Percentiles rank a stretch among this genome's conserved stretches.
These are phyloP conservation scores for Eulemur albifrons DNA, from an alignment of 2,797 vertebrate species.

Conservation along the genomic window DNA sequence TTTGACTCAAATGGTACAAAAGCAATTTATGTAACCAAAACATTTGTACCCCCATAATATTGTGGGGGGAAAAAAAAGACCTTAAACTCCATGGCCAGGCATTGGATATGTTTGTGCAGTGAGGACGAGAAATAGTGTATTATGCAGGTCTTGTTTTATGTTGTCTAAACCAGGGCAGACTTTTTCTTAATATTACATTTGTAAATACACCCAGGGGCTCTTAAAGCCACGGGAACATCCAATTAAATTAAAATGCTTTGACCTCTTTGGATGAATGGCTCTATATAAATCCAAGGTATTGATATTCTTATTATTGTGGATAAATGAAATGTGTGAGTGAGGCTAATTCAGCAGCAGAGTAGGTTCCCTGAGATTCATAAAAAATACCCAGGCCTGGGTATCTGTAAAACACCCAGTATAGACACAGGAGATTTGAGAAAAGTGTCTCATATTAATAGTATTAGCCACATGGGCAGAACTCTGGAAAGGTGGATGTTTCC, in stretches of 20 bases:
- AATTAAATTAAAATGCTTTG: conserved; percentile 78
- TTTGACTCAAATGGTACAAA: too few species aligned
- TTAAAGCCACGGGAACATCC: conserved; percentile 66
- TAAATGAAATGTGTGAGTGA: conserved; percentile 70
- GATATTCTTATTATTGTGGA: conserved; percentile 77
- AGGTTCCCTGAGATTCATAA: conserved; percentile 51
- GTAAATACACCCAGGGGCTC: conserved; percentile 72
- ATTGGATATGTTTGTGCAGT: not conserved
- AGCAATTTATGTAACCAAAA: too few species aligned
- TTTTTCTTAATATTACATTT: conserved; percentile 70
- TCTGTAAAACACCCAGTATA: not conserved
- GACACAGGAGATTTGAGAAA: not conserved
- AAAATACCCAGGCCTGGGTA: not conserved
- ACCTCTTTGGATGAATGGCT: conserved; percentile 75
- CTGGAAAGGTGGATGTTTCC: not conserved
- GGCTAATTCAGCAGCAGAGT: conserved; percentile 35
- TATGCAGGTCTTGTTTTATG: conserved; percentile 66
- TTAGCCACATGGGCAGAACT: not conserved
- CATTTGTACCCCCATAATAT: too few species aligned
- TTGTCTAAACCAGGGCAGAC: conserved; percentile 55
- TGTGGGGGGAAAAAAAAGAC: not conserved
- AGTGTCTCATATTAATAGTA: not conserved
- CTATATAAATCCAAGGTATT: conserved; percentile 74
- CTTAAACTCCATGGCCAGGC: not conserved
- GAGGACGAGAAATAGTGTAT: not conserved